A percentile compares a stretch with the other conserved stretches of the same genome.
phyloP scores from a whole-genome alignment of 2,888 invertebrate genomes.

The Cybosia mesomella region DNA sequence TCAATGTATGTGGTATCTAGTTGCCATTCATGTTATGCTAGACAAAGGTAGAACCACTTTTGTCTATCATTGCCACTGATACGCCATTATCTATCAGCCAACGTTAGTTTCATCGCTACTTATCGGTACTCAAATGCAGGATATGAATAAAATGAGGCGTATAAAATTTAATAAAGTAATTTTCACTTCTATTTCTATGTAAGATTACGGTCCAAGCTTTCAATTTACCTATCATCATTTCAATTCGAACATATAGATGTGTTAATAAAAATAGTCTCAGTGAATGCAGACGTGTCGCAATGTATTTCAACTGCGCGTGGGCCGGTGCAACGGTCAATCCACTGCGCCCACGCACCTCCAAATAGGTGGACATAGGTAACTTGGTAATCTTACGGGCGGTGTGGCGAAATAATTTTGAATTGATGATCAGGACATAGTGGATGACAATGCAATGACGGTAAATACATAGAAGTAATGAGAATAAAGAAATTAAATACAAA shows the following conservation, averaged over 20 bases:
- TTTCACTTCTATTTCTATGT: slow-evolving; percentile 6
- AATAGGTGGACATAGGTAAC: slow-evolving; percentile 32
- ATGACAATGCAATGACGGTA: background rate
- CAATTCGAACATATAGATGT: slow-evolving; percentile 34
- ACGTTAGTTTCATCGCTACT: background rate
- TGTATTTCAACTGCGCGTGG: slow-evolving; percentile 53
- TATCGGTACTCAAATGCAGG: background rate
- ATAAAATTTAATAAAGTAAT: background rate
- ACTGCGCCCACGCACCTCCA: slow-evolving; percentile 53
- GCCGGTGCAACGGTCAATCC: slow-evolving; percentile 59
- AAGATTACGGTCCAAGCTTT: background rate
- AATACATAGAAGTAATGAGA: background rate
- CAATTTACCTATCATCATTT: slow-evolving; percentile 20
- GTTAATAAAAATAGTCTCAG: slow-evolving; percentile 47
- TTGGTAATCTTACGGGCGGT: slow-evolving; percentile 8
- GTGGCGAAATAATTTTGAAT: slow-evolving; percentile 24
- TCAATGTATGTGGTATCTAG: background rate
- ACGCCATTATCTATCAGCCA: background rate
- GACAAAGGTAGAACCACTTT: background rate
- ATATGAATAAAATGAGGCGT: background rate
- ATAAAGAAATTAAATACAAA: slow-evolving; percentile 14
- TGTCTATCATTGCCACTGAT: background rate
- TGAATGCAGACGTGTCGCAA: slow-evolving; percentile 56
- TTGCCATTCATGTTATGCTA: slow-evolving; percentile 8
- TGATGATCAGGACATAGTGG: slow-evolving; percentile 11